Conservation (phyloP, 64 coral and sea anemone species). For the Montipora capricornis region DNA sequence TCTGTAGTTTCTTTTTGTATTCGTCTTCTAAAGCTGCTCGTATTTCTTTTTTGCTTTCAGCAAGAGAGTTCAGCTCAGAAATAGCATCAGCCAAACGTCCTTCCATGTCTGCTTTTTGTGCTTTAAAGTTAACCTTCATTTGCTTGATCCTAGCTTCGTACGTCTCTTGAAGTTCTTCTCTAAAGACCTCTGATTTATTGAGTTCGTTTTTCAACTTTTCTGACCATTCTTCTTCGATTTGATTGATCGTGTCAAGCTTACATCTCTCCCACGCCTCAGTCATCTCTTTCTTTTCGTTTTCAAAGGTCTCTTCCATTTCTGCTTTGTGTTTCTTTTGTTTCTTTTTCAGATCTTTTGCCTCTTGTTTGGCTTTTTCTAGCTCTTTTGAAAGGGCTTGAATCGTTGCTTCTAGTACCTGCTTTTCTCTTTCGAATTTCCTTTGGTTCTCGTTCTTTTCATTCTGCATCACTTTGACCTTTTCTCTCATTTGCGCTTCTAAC, state of each 20-base stretch:
- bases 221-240: conserved; percentile 84
- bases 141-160: conserved; percentile 71
- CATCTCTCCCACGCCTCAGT: conserved; percentile 55
- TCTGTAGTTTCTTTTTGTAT: conserved; percentile 61
- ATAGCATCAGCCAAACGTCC: conserved; percentile 53
- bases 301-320: conserved; percentile 66
- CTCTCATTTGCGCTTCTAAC: conserved; percentile 29
- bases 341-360: conserved; percentile 67
- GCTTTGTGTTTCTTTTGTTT: conserved; percentile 73
- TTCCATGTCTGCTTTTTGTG: conserved; percentile 76
- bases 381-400: conserved; percentile 73
- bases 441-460: conserved; percentile 37
- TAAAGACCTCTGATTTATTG: conserved; percentile 55
- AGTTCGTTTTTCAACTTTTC: conserved; percentile 63
- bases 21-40: conserved; percentile 55
- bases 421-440: conserved; percentile 62
- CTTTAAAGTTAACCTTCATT: conserved; percentile 68
- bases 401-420: conserved; percentile 52
- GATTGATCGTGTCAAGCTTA: conserved; percentile 72
- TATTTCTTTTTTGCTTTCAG: conserved; percentile 60
- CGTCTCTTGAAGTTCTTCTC: conserved; percentile 64
- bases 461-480: conserved; percentile 21
- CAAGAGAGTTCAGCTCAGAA: conserved; percentile 62
- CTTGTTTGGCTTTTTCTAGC: conserved; percentile 64
- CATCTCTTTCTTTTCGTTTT: conserved; percentile 81